Evolutionary conservation across 53 echinoderm and acorn worm genomes (phyloP).

Genomic region (Antedon mediterranea): DNA sequence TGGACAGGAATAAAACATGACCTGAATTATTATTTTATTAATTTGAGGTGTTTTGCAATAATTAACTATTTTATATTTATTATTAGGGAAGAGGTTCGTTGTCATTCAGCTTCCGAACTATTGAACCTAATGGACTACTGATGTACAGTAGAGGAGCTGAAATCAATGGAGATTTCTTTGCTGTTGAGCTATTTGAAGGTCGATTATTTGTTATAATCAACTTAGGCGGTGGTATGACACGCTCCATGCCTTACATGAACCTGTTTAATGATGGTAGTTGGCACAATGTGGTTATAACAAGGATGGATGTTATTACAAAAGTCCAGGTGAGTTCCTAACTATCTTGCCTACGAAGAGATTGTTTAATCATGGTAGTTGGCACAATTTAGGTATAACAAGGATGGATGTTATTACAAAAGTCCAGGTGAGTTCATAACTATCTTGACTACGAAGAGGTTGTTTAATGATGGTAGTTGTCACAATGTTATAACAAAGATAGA

Average conservation of each 20-base stretch:
- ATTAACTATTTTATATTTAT: not conserved
- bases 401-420: constrained; percentile 27
- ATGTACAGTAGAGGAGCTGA: constrained; percentile 80
- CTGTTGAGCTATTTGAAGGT: constrained; percentile 77
- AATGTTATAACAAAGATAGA: constrained; percentile 29
- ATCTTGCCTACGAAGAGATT: constrained; percentile 28
- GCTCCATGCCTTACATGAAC: constrained; percentile 38
- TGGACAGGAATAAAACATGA: no score
- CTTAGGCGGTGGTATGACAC: constrained; percentile 68
- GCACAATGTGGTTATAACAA: constrained; percentile 52
- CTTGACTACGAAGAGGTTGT: constrained; percentile 27
- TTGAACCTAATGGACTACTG: constrained; percentile 67
- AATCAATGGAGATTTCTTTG: constrained; percentile 78
- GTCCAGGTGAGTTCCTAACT: constrained; percentile 21
- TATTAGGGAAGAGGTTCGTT: constrained; percentile 48
- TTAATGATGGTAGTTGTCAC: constrained; percentile 86
- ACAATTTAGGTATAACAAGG: constrained; percentile 40
- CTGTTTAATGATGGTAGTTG: constrained; percentile 72
- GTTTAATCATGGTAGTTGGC: constrained; percentile 80
- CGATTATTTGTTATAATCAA: constrained; percentile 70
- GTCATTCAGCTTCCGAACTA: constrained; percentile 78
- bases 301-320: constrained; percentile 29
- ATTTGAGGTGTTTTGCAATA: no score
- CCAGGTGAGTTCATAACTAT: constrained; percentile 17
- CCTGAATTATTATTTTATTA: no score